phyloP scores from a whole-genome alignment of 2,113 vertebrate genomes.

The Trichechus manatus region DNA sequence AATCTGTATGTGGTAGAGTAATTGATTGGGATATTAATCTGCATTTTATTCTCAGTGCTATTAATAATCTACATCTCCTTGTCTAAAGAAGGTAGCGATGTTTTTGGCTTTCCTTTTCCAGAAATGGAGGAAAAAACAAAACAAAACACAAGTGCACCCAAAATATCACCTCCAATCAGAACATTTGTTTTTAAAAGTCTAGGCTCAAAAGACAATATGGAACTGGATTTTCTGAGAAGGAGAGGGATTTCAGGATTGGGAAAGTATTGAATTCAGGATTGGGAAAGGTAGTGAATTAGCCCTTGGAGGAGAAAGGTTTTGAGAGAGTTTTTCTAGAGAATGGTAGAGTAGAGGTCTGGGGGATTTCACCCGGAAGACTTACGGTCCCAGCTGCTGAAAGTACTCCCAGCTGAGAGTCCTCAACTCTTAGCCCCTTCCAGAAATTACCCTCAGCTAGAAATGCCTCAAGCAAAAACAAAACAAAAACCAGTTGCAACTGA shows the following conservation, averaged over 20 bases:
- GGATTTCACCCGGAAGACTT: neutral
- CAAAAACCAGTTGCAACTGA: neutral
- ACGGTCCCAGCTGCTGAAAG: neutral
- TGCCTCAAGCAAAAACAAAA: neutral
- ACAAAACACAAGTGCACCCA: neutral
- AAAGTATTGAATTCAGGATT: neutral
- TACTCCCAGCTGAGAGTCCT: neutral
- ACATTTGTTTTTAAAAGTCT: neutral
- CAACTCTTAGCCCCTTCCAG: neutral
- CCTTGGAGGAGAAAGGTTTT: neutral
- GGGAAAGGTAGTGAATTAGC: neutral
- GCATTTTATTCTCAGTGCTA: constrained; percentile 13
- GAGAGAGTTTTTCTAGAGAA: neutral
- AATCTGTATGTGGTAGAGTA: neutral
- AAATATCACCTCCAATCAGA: neutral
- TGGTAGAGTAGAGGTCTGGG: neutral
- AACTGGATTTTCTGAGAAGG: neutral
- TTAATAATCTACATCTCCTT: constrained; percentile 42
- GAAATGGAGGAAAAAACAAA: neutral
- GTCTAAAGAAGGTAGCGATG: neutral
- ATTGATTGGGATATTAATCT: neutral
- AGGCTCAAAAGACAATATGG: neutral
- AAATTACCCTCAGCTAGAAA: neutral
- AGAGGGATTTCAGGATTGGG: neutral
- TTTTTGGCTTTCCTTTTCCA: neutral